Evolutionary conservation across 1,140 invertebrate genomes (phyloP).

Genomic region (Drosophila kanapiae): DNA sequence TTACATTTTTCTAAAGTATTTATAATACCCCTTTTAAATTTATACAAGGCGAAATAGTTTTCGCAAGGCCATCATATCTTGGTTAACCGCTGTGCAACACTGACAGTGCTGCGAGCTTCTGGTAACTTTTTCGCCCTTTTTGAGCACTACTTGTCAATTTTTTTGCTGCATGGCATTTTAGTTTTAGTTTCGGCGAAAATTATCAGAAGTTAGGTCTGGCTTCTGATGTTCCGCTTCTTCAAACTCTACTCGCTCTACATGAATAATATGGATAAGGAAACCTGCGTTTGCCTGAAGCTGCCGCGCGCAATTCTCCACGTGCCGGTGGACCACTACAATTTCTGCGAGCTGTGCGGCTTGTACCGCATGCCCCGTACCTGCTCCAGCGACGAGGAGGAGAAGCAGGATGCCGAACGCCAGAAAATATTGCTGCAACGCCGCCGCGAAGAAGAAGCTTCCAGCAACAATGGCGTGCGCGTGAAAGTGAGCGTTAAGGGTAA

Average conservation of each 20-base stretch:
- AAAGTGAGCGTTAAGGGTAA: slow-evolving; percentile 37
- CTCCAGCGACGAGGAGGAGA: slow-evolving; percentile 59
- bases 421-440: slow-evolving; percentile 14
- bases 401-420: background rate
- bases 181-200: background rate
- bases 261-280: slow-evolving; percentile 23
- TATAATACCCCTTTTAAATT: background rate
- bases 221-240: slow-evolving; percentile 69
- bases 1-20: background rate
- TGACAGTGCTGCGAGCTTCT: background rate
- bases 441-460: slow-evolving; percentile 10
- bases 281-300: slow-evolving; percentile 62
- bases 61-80: background rate
- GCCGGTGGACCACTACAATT: slow-evolving; percentile 7
- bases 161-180: background rate
- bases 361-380: slow-evolving; percentile 26
- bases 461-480: background rate
- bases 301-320: slow-evolving; percentile 56
- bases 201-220: background rate
- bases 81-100: background rate
- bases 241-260: slow-evolving; percentile 64
- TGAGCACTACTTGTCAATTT: background rate
- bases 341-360: slow-evolving; percentile 56
- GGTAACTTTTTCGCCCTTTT: background rate
- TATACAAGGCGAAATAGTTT: background rate